Evolutionary conservation across 2,113 vertebrate genomes (phyloP).

Genomic region (Indicator indicator): DNA sequence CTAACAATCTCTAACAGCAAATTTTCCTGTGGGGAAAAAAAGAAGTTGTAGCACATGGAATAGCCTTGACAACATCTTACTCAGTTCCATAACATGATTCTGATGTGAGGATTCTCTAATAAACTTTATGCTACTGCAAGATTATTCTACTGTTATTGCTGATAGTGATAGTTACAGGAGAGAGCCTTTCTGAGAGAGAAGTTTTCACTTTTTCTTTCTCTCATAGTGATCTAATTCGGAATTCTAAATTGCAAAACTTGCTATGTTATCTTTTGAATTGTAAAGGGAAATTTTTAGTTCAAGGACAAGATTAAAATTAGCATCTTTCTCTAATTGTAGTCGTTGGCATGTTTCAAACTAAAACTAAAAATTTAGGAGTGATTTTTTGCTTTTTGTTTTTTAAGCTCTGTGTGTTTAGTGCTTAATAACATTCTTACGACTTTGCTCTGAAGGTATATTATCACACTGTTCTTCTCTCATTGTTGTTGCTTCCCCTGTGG

Average conservation of each 20-base stretch:
- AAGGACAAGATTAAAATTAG: background rate
- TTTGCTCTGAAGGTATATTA: background rate
- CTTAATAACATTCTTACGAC: background rate
- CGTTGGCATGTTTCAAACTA: background rate
- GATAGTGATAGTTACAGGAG: background rate
- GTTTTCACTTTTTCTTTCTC: background rate
- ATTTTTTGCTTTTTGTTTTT: too few relatives aligned
- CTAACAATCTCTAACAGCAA: background rate
- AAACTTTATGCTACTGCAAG: background rate
- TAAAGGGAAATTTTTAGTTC: background rate
- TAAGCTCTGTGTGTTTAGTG: too few relatives aligned
- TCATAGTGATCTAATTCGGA: background rate
- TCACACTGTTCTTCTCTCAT: background rate
- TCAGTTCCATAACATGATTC: background rate
- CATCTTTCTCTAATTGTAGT: background rate
- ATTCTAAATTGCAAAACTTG: background rate
- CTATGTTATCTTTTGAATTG: background rate
- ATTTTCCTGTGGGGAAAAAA: background rate
- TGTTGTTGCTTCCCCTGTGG: background rate
- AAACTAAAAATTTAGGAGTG: background rate
- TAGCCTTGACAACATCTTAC: background rate
- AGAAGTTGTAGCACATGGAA: background rate
- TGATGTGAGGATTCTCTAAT: background rate
- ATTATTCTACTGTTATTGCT: background rate
- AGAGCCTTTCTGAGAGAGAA: background rate